These are phyloP conservation scores for Diachrysia chrysitis DNA, from an alignment of 2,888 invertebrate genomes.

Conservation along the genomic window DNA sequence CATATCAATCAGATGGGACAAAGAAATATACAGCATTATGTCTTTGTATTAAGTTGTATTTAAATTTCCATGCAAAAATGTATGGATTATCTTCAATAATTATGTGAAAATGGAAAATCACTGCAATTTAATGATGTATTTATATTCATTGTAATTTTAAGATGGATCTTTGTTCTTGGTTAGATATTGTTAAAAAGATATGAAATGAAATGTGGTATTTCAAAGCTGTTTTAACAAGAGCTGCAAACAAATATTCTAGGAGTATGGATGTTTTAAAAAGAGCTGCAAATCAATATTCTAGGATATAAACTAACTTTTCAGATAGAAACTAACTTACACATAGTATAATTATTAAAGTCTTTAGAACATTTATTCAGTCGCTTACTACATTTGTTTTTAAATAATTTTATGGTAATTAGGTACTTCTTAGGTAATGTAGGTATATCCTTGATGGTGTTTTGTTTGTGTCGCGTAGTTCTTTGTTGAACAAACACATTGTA, in stretches of 20 bases:
- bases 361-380: too few species aligned
- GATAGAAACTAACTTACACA: neutral
- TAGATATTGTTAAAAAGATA: neutral
- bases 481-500: neutral
- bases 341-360: too few species aligned
- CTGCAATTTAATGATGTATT: conserved; percentile 9
- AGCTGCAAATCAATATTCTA: too few species aligned
- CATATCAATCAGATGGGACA: conserved; percentile 42
- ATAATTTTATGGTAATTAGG: neutral
- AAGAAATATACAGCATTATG: conserved; percentile 32
- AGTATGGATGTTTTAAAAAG: neutral
- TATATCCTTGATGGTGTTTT: neutral
- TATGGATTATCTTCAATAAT: neutral
- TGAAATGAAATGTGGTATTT: neutral
- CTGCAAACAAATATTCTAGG: neutral
- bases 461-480: neutral
- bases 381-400: too few species aligned
- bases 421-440: neutral
- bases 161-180: conserved; percentile 19
- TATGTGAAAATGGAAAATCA: conserved; percentile 22
- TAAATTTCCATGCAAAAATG: conserved; percentile 25
- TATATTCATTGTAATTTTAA: too few species aligned
- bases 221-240: neutral
- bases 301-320: too few species aligned
- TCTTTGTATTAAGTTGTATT: conserved; percentile 18